phyloP scores from a whole-genome alignment of 2,797 vertebrate genomes.

The Myoxocephalus aenaeus region DNA sequence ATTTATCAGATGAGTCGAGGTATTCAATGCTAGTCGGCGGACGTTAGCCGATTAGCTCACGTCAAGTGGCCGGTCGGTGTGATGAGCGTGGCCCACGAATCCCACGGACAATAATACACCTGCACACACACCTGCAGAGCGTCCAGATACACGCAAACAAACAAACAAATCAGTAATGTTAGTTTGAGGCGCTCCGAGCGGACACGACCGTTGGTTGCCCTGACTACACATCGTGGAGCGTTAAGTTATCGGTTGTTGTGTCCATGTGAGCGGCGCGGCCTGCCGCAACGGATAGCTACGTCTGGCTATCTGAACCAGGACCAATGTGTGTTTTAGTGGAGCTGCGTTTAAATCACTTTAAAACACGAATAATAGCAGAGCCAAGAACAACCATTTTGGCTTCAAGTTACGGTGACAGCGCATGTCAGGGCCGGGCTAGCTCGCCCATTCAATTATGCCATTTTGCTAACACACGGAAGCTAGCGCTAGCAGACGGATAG shows the following conservation, averaged over 20 bases:
- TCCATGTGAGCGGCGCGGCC: conserved; percentile 47
- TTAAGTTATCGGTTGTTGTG: conserved; percentile 31
- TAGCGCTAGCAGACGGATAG: conserved; percentile 55
- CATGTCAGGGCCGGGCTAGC: conserved; percentile 64
- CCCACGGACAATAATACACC: fast-evolving
- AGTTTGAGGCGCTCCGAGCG: background rate
- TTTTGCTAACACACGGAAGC: conserved; percentile 65
- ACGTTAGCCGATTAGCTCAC: conserved; percentile 59
- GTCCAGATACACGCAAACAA: background rate
- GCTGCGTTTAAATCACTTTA: fast-evolving
- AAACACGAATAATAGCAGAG: conserved; percentile 3
- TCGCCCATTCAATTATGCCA: conserved; percentile 78
- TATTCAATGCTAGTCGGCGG: background rate
- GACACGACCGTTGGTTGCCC: background rate
- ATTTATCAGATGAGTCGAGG: conserved; percentile 10
- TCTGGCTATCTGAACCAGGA: background rate
- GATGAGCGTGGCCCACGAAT: background rate
- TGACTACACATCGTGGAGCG: conserved; percentile 42
- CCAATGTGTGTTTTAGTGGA: fast-evolving
- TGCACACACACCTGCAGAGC: fast-evolving
- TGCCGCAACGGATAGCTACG: background rate
- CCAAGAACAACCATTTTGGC: background rate
- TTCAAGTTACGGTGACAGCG: conserved; percentile 64
- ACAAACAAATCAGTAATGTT: background rate
- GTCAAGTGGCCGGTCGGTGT: conserved; percentile 16